phyloP scores from a whole-genome alignment of 2,113 vertebrate genomes.

The Thalassarche chlororhynchos region DNA sequence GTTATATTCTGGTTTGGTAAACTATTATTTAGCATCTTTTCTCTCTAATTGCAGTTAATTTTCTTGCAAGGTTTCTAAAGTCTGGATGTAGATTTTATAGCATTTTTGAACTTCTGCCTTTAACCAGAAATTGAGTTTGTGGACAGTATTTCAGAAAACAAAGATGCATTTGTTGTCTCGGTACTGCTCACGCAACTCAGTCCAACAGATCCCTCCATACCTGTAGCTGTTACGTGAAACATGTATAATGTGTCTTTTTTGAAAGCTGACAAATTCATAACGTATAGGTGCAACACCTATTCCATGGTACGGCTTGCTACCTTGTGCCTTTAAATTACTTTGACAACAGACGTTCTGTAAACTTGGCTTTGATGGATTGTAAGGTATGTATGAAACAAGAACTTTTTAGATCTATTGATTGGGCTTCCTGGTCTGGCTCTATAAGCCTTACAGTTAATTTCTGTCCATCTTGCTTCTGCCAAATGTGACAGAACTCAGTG shows the following conservation, averaged over 20 bases:
- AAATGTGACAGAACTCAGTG: neutral
- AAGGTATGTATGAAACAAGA: neutral
- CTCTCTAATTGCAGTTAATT: neutral
- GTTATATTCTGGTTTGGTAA: neutral
- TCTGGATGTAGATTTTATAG: neutral
- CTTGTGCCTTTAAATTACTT: neutral
- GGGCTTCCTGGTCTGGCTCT: neutral
- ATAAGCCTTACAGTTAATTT: neutral
- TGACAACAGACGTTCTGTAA: neutral
- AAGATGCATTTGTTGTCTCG: neutral
- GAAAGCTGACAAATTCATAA: neutral
- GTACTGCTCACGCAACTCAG: neutral
- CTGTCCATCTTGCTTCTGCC: neutral
- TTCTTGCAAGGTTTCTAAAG: neutral
- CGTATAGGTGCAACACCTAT: rapidly evolving
- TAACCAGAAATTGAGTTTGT: neutral
- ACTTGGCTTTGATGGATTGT: neutral
- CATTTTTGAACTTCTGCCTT: neutral
- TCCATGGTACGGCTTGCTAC: neutral
- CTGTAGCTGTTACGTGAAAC: neutral
- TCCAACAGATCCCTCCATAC: neutral
- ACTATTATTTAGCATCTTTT: neutral
- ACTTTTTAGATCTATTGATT: neutral
- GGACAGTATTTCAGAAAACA: neutral
- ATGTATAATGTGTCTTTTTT: neutral